Evolutionary conservation across 2,888 invertebrate genomes (phyloP), one percentile per base, ranked within the genome.

Genomic region (Tethea ocularis): DNA sequence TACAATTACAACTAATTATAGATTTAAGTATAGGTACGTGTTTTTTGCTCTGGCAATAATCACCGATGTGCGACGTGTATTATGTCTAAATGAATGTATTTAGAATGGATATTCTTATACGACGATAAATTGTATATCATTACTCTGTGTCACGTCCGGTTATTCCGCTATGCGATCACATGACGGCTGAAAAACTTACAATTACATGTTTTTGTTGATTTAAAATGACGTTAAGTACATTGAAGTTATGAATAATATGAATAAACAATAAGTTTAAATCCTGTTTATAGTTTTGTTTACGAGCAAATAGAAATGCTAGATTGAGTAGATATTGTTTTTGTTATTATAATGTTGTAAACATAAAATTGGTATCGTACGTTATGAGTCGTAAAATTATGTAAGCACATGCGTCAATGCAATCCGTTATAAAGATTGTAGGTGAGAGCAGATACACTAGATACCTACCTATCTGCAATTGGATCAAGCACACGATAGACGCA

Each of bases 401-500:
- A 62, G 57, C 56, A 38, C 41, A 54, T 65, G 66, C 69, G 69
- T 69, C 68, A 68, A 63, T 59, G 54, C 57, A 56, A 60, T 3
- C n/a, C 59, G 57, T 54, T 56, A 60, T 26, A 41, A 46, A 22
- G n/a, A 46, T 24, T 24, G 24, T 26, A 46, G 17, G 41, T 26
- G 11, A 23, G 15, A 41, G 58, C 60, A 55, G 36, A 55, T 61
- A 33, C 5, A 20, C n/a, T 20, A 10, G 20, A 20, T 46, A 46
- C 6, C n/a, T n/a, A n/a, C n/a, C 41, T 46, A 46, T 46, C 46
- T 46, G 46, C 46, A 46, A 58, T 51, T 38, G 41, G 41, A 33
- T 51, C 58, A 51, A 68, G 65, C 60, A 63, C 67, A 78, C 80
- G 78, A 78, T 75, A 84, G 83, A 86, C 85, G 80, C 73, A 79